Conservation (phyloP, 2,113 vertebrate genomes). For the Notarius lentiginosus region DNA sequence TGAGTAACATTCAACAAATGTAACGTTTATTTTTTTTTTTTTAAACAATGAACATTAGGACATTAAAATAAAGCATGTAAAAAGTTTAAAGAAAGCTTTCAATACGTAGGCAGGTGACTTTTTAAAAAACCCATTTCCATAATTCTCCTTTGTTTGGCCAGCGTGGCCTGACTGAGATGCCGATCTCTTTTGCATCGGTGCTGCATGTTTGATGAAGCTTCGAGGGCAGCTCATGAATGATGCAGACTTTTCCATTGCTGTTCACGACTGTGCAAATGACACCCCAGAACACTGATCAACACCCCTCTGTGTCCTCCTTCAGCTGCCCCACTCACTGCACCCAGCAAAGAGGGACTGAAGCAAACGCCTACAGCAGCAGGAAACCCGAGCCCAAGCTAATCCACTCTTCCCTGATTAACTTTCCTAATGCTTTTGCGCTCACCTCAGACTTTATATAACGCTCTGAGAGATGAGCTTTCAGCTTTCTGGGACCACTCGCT, state of each 20-base stretch:
- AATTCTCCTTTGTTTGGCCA: not conserved
- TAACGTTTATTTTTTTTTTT: not conserved
- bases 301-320: not conserved
- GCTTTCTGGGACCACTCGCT: not conserved
- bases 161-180: not conserved
- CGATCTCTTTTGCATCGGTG: not conserved
- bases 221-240: conserved; percentile 37
- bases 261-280: conserved; percentile 19
- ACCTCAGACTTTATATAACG: not conserved
- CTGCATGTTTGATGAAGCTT: conserved; percentile 47
- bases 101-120: not conserved
- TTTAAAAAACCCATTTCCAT: not conserved
- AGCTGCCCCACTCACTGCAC: not conserved
- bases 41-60: not conserved
- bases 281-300: conserved; percentile 25
- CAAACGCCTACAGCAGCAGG: not conserved
- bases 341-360: not conserved
- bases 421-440: not conserved
- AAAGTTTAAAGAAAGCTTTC: not conserved
- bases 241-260: conserved; percentile 45
- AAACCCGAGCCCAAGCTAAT: conserved; percentile 27
- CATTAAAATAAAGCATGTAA: not conserved
- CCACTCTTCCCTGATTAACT: conserved; percentile 39
- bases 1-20: not conserved
- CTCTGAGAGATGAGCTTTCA: not conserved